Conservation (phyloP, 2,888 invertebrate species). For the Brenthis daphne region DNA sequence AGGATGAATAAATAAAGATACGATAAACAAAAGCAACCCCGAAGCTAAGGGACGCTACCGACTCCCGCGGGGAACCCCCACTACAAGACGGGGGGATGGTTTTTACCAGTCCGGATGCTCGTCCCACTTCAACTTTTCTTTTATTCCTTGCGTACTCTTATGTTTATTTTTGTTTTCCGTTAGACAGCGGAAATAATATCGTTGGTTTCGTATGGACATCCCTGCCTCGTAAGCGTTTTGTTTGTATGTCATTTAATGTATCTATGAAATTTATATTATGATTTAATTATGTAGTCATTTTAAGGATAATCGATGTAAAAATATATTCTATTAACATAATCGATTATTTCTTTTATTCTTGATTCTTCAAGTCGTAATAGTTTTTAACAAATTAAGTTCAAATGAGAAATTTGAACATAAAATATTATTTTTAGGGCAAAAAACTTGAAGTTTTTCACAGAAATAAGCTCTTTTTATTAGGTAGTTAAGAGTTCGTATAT, state of each 20-base stretch:
- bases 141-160: constrained; percentile 77
- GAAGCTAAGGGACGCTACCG: constrained; percentile 54
- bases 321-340: too few species aligned
- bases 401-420: too few species aligned
- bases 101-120: constrained; percentile 67
- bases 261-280: background rate
- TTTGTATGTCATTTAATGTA: background rate
- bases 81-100: constrained; percentile 32
- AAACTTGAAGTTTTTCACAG: too few species aligned
- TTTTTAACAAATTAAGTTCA: too few species aligned
- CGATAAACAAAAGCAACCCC: constrained; percentile 70
- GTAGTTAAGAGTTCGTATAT: too few species aligned
- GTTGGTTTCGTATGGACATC: constrained; percentile 58
- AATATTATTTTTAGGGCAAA: too few species aligned
- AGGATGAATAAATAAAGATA: constrained; percentile 65
- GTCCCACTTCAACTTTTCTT: constrained; percentile 78
- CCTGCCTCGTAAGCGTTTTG: constrained; percentile 28
- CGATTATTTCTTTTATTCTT: too few species aligned
- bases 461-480: too few species aligned
- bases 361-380: too few species aligned
- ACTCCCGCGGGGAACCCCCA: constrained; percentile 52
- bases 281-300: too few species aligned
- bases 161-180: constrained; percentile 81
- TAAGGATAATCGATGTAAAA: too few species aligned
- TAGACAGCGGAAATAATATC: constrained; percentile 76